These are phyloP conservation scores for Dendronephthya gigantea DNA, from an alignment of 64 coral and sea anemone species.

Conservation along the genomic window DNA sequence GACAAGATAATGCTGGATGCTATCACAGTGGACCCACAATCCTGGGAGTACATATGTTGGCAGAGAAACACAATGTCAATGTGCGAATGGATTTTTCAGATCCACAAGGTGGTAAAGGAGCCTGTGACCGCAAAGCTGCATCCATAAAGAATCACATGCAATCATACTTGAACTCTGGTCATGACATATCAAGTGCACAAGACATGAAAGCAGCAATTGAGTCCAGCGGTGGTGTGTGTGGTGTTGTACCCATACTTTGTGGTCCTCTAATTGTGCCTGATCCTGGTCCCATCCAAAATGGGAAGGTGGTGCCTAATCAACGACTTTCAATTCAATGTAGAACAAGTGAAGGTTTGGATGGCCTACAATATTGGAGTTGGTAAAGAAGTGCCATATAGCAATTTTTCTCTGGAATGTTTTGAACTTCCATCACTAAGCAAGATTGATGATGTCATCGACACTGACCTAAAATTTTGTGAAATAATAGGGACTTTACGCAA, in stretches of 20 bases:
- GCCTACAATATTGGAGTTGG: conserved; percentile 22
- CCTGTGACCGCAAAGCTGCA: conserved; percentile 31
- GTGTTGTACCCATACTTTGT: conserved; percentile 1
- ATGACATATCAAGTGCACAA: conserved; percentile 25
- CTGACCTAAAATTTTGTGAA: background rate
- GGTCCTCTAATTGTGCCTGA: background rate
- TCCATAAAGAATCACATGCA: conserved; percentile 24
- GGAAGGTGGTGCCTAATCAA: conserved; percentile 12
- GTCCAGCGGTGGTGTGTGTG: conserved; percentile 18
- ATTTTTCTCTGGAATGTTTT: background rate
- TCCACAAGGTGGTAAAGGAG: conserved; percentile 25
- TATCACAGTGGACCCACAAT: conserved; percentile 31
- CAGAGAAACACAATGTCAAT: background rate
- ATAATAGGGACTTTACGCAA: background rate
- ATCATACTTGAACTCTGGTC: conserved; percentile 13
- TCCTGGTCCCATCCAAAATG: conserved; percentile 8
- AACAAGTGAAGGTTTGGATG: conserved; percentile 24
- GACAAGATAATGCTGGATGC: conserved; percentile 22
- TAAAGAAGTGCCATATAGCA: conserved; percentile 19
- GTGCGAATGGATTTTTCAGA: conserved; percentile 27
- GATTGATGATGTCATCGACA: conserved; percentile 5
- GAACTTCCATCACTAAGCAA: conserved; percentile 15
- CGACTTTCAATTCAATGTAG: conserved; percentile 19
- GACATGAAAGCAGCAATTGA: conserved; percentile 28
- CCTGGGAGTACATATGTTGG: conserved; percentile 11